phyloP scores from a whole-genome alignment of 2,113 vertebrate genomes.

The Spermophilus dauricus region DNA sequence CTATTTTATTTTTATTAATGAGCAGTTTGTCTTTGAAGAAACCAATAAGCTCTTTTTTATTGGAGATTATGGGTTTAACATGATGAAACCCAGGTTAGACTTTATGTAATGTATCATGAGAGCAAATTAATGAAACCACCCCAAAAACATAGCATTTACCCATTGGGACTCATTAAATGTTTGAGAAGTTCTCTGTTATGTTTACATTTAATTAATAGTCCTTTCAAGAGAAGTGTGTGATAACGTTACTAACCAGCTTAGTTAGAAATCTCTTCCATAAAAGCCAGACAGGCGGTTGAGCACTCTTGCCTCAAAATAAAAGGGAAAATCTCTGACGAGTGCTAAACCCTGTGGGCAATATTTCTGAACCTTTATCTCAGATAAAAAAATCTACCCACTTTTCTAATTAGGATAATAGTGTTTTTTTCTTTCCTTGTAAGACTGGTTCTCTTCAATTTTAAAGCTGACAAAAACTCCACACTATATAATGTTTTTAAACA shows the following conservation, averaged over 20 bases:
- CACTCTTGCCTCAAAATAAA: background rate
- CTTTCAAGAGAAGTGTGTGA: constrained; percentile 71
- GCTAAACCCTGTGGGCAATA: constrained; percentile 20
- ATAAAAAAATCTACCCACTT: constrained; percentile 45
- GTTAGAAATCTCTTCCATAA: constrained; percentile 47
- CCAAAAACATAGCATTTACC: constrained; percentile 58
- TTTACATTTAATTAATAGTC: constrained; percentile 70
- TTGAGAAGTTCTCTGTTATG: constrained; percentile 56
- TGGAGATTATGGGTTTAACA: constrained; percentile 39
- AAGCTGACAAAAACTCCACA: background rate
- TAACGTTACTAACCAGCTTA: constrained; percentile 3
- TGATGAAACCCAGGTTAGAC: constrained; percentile 65
- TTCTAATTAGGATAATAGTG: constrained; percentile 52
- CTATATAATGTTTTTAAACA: background rate
- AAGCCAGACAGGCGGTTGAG: background rate
- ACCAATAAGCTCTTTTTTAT: background rate
- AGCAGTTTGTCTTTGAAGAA: background rate
- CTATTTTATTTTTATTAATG: background rate
- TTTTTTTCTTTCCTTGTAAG: background rate
- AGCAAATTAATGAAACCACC: constrained; percentile 65
- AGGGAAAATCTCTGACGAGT: constrained; percentile 38
- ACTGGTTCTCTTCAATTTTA: constrained; percentile 48
- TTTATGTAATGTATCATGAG: constrained; percentile 62
- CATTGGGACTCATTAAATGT: constrained; percentile 64
- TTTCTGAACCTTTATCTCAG: background rate